Evolutionary conservation across 2,113 vertebrate species (phyloP).

Genomic region (Gnathonemus longibarbis): DNA sequence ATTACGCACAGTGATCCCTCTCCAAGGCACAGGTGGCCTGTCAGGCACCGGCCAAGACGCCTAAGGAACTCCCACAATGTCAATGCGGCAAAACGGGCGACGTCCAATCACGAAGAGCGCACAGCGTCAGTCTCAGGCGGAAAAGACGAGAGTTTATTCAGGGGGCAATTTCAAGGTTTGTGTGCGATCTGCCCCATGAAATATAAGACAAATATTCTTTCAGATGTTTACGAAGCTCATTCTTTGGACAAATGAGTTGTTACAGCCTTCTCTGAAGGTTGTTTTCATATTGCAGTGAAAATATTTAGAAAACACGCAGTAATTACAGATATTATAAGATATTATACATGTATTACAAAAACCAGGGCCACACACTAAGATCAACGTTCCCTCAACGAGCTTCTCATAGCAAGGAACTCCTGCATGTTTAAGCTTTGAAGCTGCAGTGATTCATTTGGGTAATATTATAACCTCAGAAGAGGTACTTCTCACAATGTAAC

Average conservation of each 20-base stretch:
- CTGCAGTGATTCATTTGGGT: constrained; percentile 10
- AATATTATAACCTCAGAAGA: not conserved
- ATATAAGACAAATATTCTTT: not conserved
- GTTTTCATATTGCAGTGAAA: constrained; percentile 9
- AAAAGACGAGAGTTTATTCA: not conserved
- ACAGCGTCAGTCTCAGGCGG: not conserved
- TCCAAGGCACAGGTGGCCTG: constrained; percentile 26
- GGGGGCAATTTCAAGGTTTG: not conserved
- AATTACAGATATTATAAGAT: constrained; percentile 5
- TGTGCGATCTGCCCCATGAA: not conserved
- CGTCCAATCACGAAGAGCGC: constrained; percentile 34
- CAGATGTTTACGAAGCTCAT: not conserved
- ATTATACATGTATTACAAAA: constrained; percentile 11
- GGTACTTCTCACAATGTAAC: not conserved
- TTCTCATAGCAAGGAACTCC: constrained; percentile 10
- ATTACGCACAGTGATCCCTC: constrained; percentile 21
- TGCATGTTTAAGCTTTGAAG: constrained; percentile 12
- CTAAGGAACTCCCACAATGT: constrained; percentile 16
- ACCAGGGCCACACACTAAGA: constrained; percentile 26
- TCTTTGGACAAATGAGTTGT: not conserved
- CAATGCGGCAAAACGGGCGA: constrained; percentile 14
- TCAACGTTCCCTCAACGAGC: not conserved
- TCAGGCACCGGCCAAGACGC: constrained; percentile 17
- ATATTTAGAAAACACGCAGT: constrained; percentile 13
- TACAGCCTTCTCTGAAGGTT: not conserved